Base-by-base conservation (phyloP, 2,113 vertebrate species). In the Zootoca vivipara region DNA sequence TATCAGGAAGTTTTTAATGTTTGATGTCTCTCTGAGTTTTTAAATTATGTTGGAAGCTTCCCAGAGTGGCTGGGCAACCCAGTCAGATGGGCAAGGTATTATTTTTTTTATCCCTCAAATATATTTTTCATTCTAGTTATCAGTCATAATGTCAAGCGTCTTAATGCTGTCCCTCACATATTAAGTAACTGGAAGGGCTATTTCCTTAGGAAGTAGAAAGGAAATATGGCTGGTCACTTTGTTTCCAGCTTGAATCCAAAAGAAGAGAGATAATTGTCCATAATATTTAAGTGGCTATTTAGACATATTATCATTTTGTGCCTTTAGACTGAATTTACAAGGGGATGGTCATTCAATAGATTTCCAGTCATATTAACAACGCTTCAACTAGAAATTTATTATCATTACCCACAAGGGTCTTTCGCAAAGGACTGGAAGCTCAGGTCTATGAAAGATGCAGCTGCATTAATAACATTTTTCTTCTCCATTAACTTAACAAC, bases 341-440 rank as follows among this genome's bases (percentile, higher is more conserved):
- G 42, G 46, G 4, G 6, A n/a, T 64, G 69, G 67, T 77, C 33
- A 80, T 13, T 62, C 1, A 88, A 28, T 58, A 24, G 78, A 92
- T 82, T 83, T 81, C 10, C 52, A 77, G 16, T 7, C 33, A 79
- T 78, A 74, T 1, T 85, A 3, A 4, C 46, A 82, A 78, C 1
- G 40, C 72, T 85, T 30, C 33, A 30, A 62, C 85, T 87, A 87
- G 46, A 92, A 92, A 67, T 78, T 78, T 87, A 35, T 92, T 86
- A 35, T 16, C 46, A 67, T 86, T 86, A 46, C 80, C 82, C 33
- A 30, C 86, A 79, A 78, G n/a, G 64, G 87, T 89, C 5, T 86
- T 82, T 87, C 80, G 12, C 22, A 79, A 82, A 82, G 35, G 72
- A 84, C 38, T 70, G 87, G 40, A 79, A 65, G 56, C 92, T 93